phyloP scores from a whole-genome alignment of 2,797 vertebrate genomes.

The Carduelis carduelis region DNA sequence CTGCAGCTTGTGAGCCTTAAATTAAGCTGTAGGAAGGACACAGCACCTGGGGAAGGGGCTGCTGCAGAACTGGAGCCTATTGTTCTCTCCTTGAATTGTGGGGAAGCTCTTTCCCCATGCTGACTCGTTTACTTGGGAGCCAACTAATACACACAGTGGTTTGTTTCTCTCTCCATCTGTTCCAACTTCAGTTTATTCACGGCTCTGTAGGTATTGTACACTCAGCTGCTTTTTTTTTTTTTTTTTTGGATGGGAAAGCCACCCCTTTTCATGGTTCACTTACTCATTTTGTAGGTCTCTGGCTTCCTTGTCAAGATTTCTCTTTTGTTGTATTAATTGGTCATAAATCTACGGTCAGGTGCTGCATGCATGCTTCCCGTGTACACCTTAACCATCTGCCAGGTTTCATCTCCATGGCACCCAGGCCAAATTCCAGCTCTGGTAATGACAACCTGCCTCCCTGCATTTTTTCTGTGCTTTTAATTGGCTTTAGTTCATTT shows the following conservation, averaged over 20 bases:
- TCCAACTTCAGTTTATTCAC: slow-evolving; percentile 59
- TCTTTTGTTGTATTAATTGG: slow-evolving; percentile 61
- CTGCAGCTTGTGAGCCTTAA: slow-evolving; percentile 9
- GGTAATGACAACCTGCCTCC: slow-evolving; percentile 31
- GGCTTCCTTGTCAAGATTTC: slow-evolving; percentile 48
- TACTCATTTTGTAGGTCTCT: slow-evolving; percentile 49
- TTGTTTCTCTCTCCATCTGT: slow-evolving; percentile 62
- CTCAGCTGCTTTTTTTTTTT: neutral
- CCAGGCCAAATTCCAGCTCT: slow-evolving; percentile 58
- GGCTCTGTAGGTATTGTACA: slow-evolving; percentile 55
- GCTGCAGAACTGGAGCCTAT: neutral
- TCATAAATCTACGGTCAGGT: slow-evolving; percentile 50
- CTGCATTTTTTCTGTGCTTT: neutral
- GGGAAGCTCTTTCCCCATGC: neutral
- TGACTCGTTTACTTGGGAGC: slow-evolving; percentile 3
- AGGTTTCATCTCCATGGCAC: slow-evolving; percentile 59
- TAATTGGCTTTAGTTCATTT: neutral
- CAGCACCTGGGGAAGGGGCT: neutral
- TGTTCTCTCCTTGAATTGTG: neutral
- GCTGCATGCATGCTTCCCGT: neutral
- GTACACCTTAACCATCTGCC: slow-evolving; percentile 64
- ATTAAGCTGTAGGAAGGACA: neutral
- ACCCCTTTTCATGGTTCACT: slow-evolving; percentile 50
- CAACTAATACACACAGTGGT: neutral
- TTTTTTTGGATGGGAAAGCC: neutral